Evolutionary conservation across 2,888 invertebrate genomes (phyloP).

Genomic region (Plebejus anna): DNA sequence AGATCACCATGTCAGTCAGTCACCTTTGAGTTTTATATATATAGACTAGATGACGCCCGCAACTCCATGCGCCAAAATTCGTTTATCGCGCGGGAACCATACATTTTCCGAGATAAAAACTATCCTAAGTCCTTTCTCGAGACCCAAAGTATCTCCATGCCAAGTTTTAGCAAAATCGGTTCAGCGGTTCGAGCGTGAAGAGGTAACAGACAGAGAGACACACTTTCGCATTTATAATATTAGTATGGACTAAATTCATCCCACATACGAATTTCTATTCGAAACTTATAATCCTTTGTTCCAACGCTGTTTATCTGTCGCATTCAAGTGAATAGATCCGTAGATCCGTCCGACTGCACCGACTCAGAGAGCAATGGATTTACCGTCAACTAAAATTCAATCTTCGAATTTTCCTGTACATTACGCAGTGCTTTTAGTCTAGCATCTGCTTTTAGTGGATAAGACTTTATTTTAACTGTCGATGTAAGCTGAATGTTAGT

Average conservation of each 20-base stretch:
- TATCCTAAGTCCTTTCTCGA: no score
- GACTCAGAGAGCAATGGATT: background rate
- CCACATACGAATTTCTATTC: background rate
- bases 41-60: no score
- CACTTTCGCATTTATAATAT: no score
- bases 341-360: constrained; percentile 1
- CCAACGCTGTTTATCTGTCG: background rate
- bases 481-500: background rate
- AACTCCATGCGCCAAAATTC: no score
- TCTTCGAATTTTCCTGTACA: constrained; percentile 14
- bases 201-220: no score
- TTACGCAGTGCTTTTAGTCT: constrained; percentile 11
- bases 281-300: background rate
- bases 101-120: no score
- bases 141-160: no score
- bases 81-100: no score
- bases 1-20: no score
- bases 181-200: no score
- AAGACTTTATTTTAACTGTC: background rate
- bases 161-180: no score
- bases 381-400: constrained; percentile 7
- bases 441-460: background rate
- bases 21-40: no score
- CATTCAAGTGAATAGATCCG: background rate
- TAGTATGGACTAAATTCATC: background rate